These are phyloP conservation scores for Cataglyphis hispanica DNA, from an alignment of 1,140 invertebrate species.

Conservation along the genomic window DNA sequence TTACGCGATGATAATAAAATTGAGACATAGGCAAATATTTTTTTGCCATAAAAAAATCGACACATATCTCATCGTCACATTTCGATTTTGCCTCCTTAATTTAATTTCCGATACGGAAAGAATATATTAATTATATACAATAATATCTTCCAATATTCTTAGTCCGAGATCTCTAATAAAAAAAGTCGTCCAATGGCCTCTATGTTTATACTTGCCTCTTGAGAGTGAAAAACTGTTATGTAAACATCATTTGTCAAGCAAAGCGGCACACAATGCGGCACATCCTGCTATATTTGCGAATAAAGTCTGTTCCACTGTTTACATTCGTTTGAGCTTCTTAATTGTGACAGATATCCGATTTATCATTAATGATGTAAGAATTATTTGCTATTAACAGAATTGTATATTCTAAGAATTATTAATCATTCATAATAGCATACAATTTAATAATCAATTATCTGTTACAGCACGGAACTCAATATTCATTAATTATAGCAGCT, in stretches of 20 bases:
- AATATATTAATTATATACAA: neutral
- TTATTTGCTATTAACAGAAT: neutral
- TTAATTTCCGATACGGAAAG: neutral
- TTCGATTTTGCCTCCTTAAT: neutral
- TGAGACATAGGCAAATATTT: neutral
- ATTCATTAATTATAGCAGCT: neutral
- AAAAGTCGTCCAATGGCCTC: neutral
- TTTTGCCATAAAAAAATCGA: constrained; percentile 1
- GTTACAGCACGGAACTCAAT: neutral
- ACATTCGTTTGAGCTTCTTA: neutral
- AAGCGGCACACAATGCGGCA: neutral
- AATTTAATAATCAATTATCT: neutral
- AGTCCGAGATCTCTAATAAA: neutral
- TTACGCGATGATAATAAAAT: neutral
- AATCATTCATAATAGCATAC: neutral
- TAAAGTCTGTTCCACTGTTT: constrained; percentile 11
- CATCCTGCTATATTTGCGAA: constrained; percentile 1
- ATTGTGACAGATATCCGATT: neutral
- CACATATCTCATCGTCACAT: too few relatives aligned
- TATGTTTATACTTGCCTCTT: neutral
- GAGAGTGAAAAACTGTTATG: neutral
- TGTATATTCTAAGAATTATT: neutral
- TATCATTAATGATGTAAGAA: neutral
- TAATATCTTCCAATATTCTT: neutral
- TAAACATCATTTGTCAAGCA: constrained; percentile 22